Base-by-base conservation (phyloP, 2,113 vertebrate genomes). In the Syrrhaptes paradoxus region DNA sequence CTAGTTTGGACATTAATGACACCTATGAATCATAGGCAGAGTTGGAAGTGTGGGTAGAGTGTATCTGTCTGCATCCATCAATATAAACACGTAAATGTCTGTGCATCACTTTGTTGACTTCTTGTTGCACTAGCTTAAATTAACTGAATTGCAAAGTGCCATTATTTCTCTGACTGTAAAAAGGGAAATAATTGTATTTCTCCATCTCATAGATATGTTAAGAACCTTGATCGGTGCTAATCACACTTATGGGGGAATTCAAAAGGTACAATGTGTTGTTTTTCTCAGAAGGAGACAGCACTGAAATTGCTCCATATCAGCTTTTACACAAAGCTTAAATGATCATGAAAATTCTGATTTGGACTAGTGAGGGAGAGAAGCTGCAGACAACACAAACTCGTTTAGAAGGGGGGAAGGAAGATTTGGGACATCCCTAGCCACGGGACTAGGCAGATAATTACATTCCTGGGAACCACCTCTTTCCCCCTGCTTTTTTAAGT, bases 401-500 rank as follows among this genome's bases (percentile, higher is more conserved):
- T 79, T 57, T 72, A n/a, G 62, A 95, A 72, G 16, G 26, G 8
- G 70, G 57, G 49, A 81, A 73, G 57, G 62, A 81, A 94, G 66
- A 12, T 18, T 18, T 92, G 70, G 41, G 74, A 94, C 45, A 65
- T 82, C n/a, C 34, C 57, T 87, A 94, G 51, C 72, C 78, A 49
- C 74, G 55, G 81, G 77, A 89, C 61, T 54, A 93, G 70, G 36
- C 80, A 87, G 55, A 77, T 95, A 97, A 91, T 93, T 95, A 84
- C 45, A 72, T 95, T 96, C 71, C 57, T 87, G 63, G 71, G 87
- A 97, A 81, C 29, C 67, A 87, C 67, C 57, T 93, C 59, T 57
- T 49, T 96, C 55, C 79, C 95, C 38, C 83, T 93, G 67, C 63
- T 96, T 96, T 85, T 89, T 95, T 87, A 93, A 95, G 89, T 89